Evolutionary conservation across 2,797 vertebrate species (phyloP), one percentile per base, ranked within the genome.

Genomic region (Neosilurus mollespiculum): DNA sequence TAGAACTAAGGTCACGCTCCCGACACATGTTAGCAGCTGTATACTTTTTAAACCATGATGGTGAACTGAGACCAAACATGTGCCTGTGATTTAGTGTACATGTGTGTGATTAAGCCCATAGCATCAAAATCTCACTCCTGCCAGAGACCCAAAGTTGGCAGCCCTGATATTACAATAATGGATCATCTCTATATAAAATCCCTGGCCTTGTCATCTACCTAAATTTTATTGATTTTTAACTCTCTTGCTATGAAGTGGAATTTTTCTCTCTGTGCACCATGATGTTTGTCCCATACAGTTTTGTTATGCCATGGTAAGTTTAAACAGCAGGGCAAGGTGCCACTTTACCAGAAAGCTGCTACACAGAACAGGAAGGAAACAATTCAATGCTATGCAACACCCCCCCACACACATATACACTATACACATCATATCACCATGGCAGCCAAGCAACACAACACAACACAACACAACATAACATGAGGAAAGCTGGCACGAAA

Each of bases 371-470:
- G 82, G 82, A 82, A 86, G 85, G 85, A 89, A 84, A 78, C 65
- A 62, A 67, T 30, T 26, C 77, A 58, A 10, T 49, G 11, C 24
- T 0, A n/a, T 10, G 30, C 62, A 22, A 56, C 66, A 34, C 70
- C 26, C 24, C 43, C 51, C 56, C 65, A 75, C 83, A 9, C 64
- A 30, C 14, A 34, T 12, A 2, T n/a, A 30, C 77, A 83, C 24
- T 12, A 78, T 26, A 69, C 51, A 64, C 3, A 7, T 24, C 69
- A 67, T 59, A 78, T 86, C 81, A 80, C 90, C 80, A 86, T 87
- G 89, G 83, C 26, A 54, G 87, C 87, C 81, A 81, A 83, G 83
- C 77, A 88, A 83, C 86, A 81, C 26, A 84, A 86, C 86, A 86
- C 20, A n/a, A 62, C 24, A 66, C 24, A 66, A 79, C 71, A 53